These are phyloP conservation scores for Fregetta grallaria DNA, from an alignment of 2,113 vertebrate genomes.

Conservation along the genomic window DNA sequence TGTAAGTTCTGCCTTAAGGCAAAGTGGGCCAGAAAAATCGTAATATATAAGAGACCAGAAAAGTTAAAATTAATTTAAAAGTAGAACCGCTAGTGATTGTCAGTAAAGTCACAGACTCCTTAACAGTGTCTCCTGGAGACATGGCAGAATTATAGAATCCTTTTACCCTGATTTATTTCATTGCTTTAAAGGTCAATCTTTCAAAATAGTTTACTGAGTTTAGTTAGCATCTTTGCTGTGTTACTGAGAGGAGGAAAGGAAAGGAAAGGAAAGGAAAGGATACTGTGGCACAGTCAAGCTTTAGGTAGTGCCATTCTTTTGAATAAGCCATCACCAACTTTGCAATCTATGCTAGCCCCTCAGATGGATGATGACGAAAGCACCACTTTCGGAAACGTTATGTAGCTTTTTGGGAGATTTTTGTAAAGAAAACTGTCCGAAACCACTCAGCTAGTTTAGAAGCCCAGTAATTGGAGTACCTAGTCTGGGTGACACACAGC, in stretches of 20 bases:
- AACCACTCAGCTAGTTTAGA: neutral
- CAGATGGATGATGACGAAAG: neutral
- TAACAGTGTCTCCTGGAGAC: neutral
- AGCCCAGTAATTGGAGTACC: neutral
- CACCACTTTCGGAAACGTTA: neutral
- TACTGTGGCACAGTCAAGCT: neutral
- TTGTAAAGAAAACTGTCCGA: neutral
- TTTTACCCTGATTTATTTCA: neutral
- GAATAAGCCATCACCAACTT: neutral
- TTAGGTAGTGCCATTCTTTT: neutral
- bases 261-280: neutral
- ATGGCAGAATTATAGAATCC: neutral
- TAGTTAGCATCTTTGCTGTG: neutral
- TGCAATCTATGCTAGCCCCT: neutral
- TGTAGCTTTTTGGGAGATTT: neutral
- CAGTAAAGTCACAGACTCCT: constrained; percentile 9
- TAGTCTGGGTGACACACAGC: neutral
- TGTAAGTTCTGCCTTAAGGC: neutral
- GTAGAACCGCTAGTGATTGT: constrained; percentile 22
- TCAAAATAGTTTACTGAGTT: neutral
- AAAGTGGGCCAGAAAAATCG: neutral
- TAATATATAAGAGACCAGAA: neutral
- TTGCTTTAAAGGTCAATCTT: neutral
- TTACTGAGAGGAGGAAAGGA: neutral
- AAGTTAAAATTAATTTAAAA: neutral